These are phyloP conservation scores for Florisuga fusca DNA, from an alignment of 2,797 vertebrate species.

Conservation along the genomic window DNA sequence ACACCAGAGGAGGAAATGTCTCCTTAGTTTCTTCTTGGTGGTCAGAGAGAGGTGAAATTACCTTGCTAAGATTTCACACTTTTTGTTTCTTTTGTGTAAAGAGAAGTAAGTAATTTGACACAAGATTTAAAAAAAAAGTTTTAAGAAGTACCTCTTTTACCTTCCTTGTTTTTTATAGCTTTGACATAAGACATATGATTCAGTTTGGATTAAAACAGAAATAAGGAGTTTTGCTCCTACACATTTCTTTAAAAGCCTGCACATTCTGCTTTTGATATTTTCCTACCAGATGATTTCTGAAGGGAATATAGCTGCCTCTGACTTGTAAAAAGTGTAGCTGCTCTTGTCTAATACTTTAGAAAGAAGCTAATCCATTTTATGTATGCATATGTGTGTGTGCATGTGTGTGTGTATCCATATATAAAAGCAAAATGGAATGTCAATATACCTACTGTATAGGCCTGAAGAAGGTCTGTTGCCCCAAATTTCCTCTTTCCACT, in stretches of 20 bases:
- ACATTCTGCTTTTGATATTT: constrained; percentile 26
- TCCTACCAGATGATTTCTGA: constrained; percentile 25
- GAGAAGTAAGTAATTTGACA: constrained; percentile 21
- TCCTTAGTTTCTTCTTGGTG: constrained; percentile 35
- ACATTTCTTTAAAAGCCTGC: constrained; percentile 42
- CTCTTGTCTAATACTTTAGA: neutral
- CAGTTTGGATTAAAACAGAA: constrained; percentile 60
- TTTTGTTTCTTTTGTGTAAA: neutral
- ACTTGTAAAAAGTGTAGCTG: neutral
- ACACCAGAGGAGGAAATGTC: neutral
- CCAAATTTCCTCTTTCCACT: neutral
- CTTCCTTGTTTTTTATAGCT: constrained; percentile 50
- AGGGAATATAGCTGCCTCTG: neutral
- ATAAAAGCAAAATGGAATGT: neutral
- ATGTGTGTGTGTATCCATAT: neutral
- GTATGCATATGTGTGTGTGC: neutral
- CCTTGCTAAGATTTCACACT: neutral
- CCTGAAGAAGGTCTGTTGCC: neutral
- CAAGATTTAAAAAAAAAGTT: neutral
- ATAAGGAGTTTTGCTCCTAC: constrained; percentile 50
- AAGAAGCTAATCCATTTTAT: neutral
- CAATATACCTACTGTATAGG: neutral
- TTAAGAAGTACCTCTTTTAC: constrained; percentile 39
- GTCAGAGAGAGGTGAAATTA: constrained; percentile 10
- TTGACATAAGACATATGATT: constrained; percentile 54